A percentile compares a stretch with the other conserved stretches of the same genome.
Conservation (phyloP, 2,888 invertebrate species). For the Drosophila phalerata region DNA sequence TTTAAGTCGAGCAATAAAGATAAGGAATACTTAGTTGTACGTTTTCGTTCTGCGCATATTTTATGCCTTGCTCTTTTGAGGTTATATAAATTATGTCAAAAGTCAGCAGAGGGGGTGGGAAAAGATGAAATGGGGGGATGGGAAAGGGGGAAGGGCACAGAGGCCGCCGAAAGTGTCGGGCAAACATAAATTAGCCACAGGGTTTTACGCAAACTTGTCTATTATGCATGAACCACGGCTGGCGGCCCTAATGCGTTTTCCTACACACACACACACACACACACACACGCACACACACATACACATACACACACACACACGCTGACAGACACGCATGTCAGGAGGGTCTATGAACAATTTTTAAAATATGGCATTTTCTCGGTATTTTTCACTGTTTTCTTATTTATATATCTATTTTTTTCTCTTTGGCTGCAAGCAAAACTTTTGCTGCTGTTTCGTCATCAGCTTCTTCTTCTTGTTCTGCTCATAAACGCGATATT, state of each 20-base stretch:
- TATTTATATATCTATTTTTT: conserved; percentile 9
- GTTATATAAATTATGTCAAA: conserved; percentile 66
- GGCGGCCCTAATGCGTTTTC: conserved; percentile 64
- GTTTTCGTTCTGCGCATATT: conserved; percentile 54
- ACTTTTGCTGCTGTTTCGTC: conserved; percentile 46
- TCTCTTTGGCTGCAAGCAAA: conserved; percentile 50
- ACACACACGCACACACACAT: conserved; percentile 16
- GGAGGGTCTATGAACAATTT: conserved; percentile 51
- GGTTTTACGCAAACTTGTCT: conserved; percentile 69
- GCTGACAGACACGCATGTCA: conserved; percentile 19
- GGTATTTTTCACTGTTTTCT: conserved; percentile 11
- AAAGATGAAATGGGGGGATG: background rate
- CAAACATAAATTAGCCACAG: conserved; percentile 69
- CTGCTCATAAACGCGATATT: conserved; percentile 61
- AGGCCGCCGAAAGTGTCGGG: conserved; percentile 59
- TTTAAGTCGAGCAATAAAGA: background rate
- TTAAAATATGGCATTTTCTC: conserved; percentile 57
- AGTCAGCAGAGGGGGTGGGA: conserved; percentile 28
- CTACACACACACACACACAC: conserved; percentile 31
- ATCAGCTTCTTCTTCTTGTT: conserved; percentile 31
- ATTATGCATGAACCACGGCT: conserved; percentile 67
- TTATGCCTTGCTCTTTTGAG: conserved; percentile 56
- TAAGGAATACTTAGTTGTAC: conserved; percentile 6
- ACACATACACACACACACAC: conserved; percentile 1
- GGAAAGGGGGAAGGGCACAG: background rate